Evolutionary conservation across 2,797 vertebrate species (phyloP).

Genomic region (Delichon dasypus): DNA sequence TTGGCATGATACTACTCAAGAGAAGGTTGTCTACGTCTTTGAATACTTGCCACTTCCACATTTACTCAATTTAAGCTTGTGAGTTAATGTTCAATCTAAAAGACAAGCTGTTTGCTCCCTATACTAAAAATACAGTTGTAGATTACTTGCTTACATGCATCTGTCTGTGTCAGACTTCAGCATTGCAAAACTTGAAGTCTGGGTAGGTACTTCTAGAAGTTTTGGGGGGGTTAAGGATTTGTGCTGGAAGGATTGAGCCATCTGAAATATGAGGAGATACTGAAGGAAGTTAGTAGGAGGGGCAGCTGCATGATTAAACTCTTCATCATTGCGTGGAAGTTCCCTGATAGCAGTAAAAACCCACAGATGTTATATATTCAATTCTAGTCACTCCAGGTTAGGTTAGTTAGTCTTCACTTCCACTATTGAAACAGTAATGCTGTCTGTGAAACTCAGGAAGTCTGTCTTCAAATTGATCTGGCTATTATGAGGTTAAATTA

Average conservation of each 20-base stretch:
- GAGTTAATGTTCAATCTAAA: background rate
- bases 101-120: background rate
- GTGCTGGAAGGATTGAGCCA: background rate
- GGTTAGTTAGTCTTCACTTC: background rate
- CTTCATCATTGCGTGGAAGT: background rate
- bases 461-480: background rate
- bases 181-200: background rate
- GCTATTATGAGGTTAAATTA: background rate
- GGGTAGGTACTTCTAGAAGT: background rate
- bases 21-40: background rate
- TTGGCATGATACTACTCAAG: background rate
- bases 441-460: background rate
- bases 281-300: background rate
- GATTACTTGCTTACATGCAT: background rate
- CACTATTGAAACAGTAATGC: background rate
- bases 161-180: background rate
- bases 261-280: background rate
- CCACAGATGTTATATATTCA: background rate
- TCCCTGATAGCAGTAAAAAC: background rate
- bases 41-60: background rate
- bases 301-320: background rate
- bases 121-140: background rate
- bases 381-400: background rate
- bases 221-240: background rate
- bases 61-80: background rate